Base-by-base conservation (phyloP, 30 jellyfish, hydroid and myxozoan species). In the Catostylus mosaicus region DNA sequence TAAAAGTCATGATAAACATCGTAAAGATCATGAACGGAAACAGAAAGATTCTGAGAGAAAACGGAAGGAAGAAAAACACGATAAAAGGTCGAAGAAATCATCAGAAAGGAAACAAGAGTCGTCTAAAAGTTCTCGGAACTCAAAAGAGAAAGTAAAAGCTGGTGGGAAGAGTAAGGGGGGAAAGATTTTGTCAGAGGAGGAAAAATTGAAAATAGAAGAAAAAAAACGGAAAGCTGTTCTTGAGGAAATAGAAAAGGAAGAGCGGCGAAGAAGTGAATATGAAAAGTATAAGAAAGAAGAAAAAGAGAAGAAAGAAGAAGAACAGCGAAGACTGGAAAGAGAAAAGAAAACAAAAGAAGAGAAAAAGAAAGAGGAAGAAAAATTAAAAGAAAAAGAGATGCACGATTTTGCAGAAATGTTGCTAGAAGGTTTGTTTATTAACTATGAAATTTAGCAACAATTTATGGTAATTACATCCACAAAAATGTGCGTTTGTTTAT, bases 401-500 rank as follows among this genome's bases (percentile, higher is more conserved):
- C 80, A 76, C 20, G 98, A 92, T 72, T 92, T 88, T 71, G 98
- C 98, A n/a, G 97, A 82, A 26, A 86, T 84, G 97, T 93, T 92
- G 52, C 83, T 92, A 3, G 98, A 92, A 87, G 98, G 98, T 92
- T 52, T 20, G 68, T 40, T 27, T n/a, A n/a, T n/a, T n/a, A n/a
- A n/a, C n/a, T n/a, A n/a, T n/a, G n/a, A n/a, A n/a, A n/a, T n/a
- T n/a, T n/a, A n/a, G n/a, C n/a, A n/a, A n/a, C n/a, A n/a, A n/a
- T n/a, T n/a, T n/a, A n/a, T n/a, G n/a, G n/a, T n/a, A n/a, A n/a
- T n/a, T n/a, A n/a, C n/a, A n/a, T n/a, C n/a, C n/a, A n/a, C n/a
- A n/a, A n/a, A n/a, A n/a, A n/a, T n/a, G n/a, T n/a, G n/a, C n/a
- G n/a, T n/a, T 5, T 54, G 26, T 16, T 19, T 54, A 54, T 54